Base-by-base conservation (phyloP, 2,113 vertebrate genomes). In the Erythrocercus mccallii region DNA sequence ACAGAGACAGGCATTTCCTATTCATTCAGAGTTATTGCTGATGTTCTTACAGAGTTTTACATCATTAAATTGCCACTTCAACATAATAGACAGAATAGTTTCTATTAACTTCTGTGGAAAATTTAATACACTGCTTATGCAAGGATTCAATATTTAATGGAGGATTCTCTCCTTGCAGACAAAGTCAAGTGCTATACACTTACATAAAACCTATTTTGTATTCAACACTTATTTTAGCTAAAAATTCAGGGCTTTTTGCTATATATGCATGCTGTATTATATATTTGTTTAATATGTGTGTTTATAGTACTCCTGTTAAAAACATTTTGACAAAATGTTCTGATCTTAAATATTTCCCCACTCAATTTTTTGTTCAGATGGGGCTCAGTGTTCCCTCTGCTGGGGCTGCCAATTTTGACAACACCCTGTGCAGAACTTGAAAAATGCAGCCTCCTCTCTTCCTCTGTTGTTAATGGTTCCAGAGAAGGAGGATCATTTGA, bases 221-320 rank as follows among this genome's bases (percentile, higher is more conserved):
- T 62, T 70, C 42, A 62, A 7, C 23, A 66, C 5, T 18, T 23
- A 38, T 81, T 95, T 81, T 45, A 90, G 6, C 6, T 64, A 51
- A 81, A 88, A 70, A 50, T 13, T 62, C 35, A 58, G 21, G 0
- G 10, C 28, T 47, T 73, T 3, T 24, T 8, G 1, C 18, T 44
- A 28, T 25, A 69, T 40, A 21, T 4, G 2, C 0, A 0, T 58
- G 2, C 2, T 69, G 15, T 25, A 23, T 45, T 31, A 35, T 21
- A 24, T 15, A 50, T 58, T 70, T 78, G 4, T 21, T 30, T 47
- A 47, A 24, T 4, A 35, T 12, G 31, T 11, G 1, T 65, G 10
- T 5, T 1, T 5, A 38, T 8, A 62, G 2, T 18, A n/a, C 33
- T 64, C 20, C 8, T 42, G 17, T 21, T 86, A 50, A 85, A 45